Evolutionary conservation across 2,113 vertebrate species (phyloP).

Genomic region (Nesospiza acunhae): DNA sequence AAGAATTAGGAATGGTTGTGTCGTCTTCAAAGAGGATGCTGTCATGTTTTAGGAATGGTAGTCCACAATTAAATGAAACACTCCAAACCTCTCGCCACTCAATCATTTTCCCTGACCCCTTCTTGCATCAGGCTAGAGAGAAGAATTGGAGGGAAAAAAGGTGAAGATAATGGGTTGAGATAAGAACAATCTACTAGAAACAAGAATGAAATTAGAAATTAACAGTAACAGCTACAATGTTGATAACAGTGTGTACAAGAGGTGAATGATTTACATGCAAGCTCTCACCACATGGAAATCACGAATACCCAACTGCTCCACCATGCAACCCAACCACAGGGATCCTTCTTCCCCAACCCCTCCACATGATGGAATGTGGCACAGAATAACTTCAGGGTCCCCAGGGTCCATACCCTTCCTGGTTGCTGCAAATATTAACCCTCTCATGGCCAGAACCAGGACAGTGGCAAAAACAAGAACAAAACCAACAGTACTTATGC

Average conservation of each 20-base stretch:
- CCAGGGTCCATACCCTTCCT: neutral
- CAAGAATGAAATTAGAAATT: neutral
- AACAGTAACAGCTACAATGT: neutral
- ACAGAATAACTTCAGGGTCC: neutral
- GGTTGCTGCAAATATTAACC: neutral
- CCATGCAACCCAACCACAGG: accelerated
- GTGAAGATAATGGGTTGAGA: neutral
- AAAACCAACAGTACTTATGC: neutral
- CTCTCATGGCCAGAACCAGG: neutral
- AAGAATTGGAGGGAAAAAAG: neutral
- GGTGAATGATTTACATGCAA: accelerated
- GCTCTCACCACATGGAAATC: accelerated
- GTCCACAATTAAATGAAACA: neutral
- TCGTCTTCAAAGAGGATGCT: neutral
- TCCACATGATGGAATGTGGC: neutral
- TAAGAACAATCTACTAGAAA: neutral
- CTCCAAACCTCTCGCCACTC: neutral
- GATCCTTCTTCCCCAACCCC: accelerated
- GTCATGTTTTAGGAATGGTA: neutral
- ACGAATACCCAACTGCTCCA: accelerated
- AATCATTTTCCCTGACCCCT: neutral
- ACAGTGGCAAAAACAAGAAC: neutral
- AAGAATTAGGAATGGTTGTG: neutral
- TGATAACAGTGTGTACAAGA: neutral
- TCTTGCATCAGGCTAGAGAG: neutral